phyloP scores from a whole-genome alignment of 2,888 invertebrate genomes.

The Amphimallon solstitiale region DNA sequence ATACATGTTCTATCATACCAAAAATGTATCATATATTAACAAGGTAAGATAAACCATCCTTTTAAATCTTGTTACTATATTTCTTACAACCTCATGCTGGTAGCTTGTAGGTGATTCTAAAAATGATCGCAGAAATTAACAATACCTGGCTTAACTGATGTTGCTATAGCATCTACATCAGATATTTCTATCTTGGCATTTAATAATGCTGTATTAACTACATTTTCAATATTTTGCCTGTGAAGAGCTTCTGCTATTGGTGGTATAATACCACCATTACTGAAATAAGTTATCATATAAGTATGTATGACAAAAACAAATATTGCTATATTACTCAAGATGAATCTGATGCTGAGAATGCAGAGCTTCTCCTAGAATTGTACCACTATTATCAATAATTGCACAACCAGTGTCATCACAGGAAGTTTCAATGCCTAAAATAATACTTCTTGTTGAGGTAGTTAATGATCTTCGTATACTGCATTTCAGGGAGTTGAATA shows the following conservation, averaged over 20 bases:
- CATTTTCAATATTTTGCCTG: constrained; percentile 76
- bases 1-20: too few species aligned
- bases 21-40: too few species aligned
- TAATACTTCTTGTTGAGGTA: constrained; percentile 48
- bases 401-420: constrained; percentile 98
- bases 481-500: neutral
- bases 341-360: constrained; percentile 83
- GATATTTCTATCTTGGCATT: constrained; percentile 69
- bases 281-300: constrained; percentile 55
- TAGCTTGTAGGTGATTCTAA: too few species aligned
- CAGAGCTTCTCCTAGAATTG: constrained; percentile 81
- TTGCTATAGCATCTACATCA: constrained; percentile 87
- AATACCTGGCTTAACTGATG: constrained; percentile 87
- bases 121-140: too few species aligned
- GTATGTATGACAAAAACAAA: constrained; percentile 37
- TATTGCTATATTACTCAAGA: constrained; percentile 69
- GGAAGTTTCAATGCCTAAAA: constrained; percentile 96
- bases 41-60: too few species aligned
- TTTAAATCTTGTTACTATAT: too few species aligned
- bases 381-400: constrained; percentile 77
- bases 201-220: constrained; percentile 75
- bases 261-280: constrained; percentile 91
- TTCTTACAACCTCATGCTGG: too few species aligned
- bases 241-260: constrained; percentile 86
- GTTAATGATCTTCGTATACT: constrained; percentile 33